Evolutionary conservation across 2,797 vertebrate genomes (phyloP), one percentile per base, ranked within the genome.

Genomic region (Caiman crocodilus): DNA sequence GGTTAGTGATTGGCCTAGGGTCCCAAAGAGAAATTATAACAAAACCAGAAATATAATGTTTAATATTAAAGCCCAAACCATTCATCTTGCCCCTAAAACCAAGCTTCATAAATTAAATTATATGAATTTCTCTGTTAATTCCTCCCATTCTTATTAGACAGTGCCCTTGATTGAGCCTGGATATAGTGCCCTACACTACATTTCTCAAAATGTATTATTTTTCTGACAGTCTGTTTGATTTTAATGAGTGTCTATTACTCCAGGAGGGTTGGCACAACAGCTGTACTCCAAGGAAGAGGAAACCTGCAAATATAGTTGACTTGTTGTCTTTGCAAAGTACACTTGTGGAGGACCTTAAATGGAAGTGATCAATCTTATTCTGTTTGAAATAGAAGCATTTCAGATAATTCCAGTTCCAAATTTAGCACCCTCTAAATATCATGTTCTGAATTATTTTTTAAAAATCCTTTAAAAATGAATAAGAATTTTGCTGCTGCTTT

Each of bases 121-220:
- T 84, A 35, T 85, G 25, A 69, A 28, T 65, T 17, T 35, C 42
- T 73, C 69, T 63, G 28, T 28, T 79, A 35, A 28, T 13, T 63
- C 25, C 25, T 84, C 59, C 5, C 17, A 14, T 67, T n/a, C 13
- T 89, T 84, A 82, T 12, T 91, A 32, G 89, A 35, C 32, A 15
- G 7, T 73, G 7, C 42, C 69, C 0, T 0, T 55, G 8, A 16
- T 77, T 88, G 60, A 80, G 82, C 6, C 23, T 7, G 4, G 42
- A 4, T 5, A 4, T 0, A 0, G 65, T 11, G 56, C 14, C 30
- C 42, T 81, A 65, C 93, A 85, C 2, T 28, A 13, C 28, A 16
- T 16, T 26, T 55, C 76, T 88, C 77, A 75, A 89, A 95, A 82
- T 79, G 5, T 87, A 18, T 12, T 26, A 74, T 82, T 55, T 79